Evolutionary conservation across 2,797 vertebrate species (phyloP).

Genomic region (Columba guinea): DNA sequence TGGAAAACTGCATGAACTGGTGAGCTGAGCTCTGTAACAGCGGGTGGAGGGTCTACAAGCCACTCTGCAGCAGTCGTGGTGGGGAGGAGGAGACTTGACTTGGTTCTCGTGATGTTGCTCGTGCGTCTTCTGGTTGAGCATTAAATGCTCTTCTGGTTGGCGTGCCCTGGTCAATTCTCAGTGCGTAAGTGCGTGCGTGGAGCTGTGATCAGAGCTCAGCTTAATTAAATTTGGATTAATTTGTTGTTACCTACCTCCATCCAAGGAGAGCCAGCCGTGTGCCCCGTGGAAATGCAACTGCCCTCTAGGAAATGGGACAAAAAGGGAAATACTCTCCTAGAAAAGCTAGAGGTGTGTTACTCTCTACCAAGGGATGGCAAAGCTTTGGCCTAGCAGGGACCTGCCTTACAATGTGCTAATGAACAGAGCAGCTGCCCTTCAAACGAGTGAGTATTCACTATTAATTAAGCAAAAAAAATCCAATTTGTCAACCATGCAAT

Average conservation of each 20-base stretch:
- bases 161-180: background rate
- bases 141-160: background rate
- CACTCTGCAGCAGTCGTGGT: background rate
- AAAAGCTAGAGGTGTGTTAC: background rate
- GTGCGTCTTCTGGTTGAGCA: background rate
- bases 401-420: accelerated
- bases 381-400: accelerated
- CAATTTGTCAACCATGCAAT: background rate
- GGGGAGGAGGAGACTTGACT: background rate
- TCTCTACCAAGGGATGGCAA: accelerated
- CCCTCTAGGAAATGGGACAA: background rate
- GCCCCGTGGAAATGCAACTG: background rate
- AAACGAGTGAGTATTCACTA: background rate
- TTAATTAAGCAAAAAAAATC: background rate
- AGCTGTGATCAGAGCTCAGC: accelerated
- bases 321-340: background rate
- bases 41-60: background rate
- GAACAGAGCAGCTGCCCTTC: background rate
- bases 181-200: accelerated
- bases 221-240: background rate
- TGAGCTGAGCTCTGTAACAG: background rate
- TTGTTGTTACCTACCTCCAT: background rate
- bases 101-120: background rate
- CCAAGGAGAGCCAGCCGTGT: background rate
- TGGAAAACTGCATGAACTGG: background rate